phyloP scores from a whole-genome alignment of 1,140 invertebrate species.

The Pseudoatta argentina region DNA sequence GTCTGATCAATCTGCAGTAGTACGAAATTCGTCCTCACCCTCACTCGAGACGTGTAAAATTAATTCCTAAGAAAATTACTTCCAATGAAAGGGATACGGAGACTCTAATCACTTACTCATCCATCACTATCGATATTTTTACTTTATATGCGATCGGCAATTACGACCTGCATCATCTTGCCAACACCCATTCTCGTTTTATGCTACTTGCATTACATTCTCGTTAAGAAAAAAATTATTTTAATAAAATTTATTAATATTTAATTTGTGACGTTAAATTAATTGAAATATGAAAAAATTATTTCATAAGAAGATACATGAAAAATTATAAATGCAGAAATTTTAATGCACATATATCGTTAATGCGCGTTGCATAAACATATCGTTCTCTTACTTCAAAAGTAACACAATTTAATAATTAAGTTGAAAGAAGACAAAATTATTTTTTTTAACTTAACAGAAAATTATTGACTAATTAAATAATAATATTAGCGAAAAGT shows the following conservation, averaged over 20 bases:
- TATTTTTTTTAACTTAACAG: too few species aligned
- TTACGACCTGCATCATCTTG: conserved; percentile 21
- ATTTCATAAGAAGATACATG: not conserved
- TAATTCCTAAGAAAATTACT: conserved; percentile 33
- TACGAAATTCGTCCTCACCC: conserved; percentile 38
- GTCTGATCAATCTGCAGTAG: conserved; percentile 32
- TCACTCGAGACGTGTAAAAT: not conserved
- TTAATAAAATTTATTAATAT: not conserved
- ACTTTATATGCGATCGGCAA: not conserved
- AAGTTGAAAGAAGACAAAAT: too few species aligned
- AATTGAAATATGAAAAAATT: not conserved
- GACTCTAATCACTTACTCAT: conserved; percentile 45
- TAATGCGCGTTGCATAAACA: not conserved
- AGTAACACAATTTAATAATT: too few species aligned
- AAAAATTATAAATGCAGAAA: not conserved
- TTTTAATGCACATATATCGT: too few species aligned
- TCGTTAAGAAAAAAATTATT: not conserved
- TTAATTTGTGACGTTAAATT: not conserved
- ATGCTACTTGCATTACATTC: not conserved
- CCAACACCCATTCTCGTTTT: conserved; percentile 19
- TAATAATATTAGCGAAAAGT: too few species aligned
- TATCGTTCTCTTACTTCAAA: not conserved
- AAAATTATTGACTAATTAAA: too few species aligned
- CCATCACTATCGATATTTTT: conserved; percentile 54
- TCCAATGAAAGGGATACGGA: not conserved